These are phyloP conservation scores for Wiebesia pumilae DNA, from an alignment of 1,140 invertebrate genomes.

Conservation along the genomic window DNA sequence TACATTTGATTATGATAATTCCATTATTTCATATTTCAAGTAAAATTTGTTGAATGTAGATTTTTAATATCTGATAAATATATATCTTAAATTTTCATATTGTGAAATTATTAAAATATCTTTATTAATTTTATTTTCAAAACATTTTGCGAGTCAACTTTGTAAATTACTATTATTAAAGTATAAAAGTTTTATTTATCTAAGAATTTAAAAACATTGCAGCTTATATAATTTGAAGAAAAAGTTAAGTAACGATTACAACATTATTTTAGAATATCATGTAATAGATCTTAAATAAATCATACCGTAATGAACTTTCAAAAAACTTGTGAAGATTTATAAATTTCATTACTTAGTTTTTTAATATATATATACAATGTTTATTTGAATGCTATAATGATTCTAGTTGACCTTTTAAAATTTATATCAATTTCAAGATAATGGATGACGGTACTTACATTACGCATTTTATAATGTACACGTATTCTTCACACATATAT, in stretches of 20 bases:
- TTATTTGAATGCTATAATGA: not conserved
- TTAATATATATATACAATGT: not conserved
- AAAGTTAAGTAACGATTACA: too few relatives aligned
- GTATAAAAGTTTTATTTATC: too few relatives aligned
- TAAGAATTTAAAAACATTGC: too few relatives aligned
- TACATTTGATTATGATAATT: not conserved
- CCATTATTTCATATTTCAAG: not conserved
- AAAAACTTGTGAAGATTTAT: not conserved
- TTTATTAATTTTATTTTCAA: not conserved
- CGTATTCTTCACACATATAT: constrained; percentile 33
- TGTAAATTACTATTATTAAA: too few relatives aligned
- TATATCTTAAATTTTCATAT: not conserved
- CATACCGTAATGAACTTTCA: not conserved
- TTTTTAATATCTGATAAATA: not conserved
- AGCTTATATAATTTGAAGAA: too few relatives aligned
- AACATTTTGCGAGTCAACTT: not conserved
- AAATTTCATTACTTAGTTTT: not conserved
- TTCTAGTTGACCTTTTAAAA: not conserved
- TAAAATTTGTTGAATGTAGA: not conserved
- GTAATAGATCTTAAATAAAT: not conserved
- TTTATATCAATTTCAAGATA: not conserved
- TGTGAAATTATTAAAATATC: not conserved
- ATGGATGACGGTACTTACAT: not conserved
- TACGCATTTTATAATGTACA: constrained; percentile 17
- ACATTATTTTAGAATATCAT: too few relatives aligned